Evolutionary conservation across 1,140 invertebrate genomes (phyloP), one percentile per base, ranked within the genome.

Genomic region (Amphibalanus amphitrite): DNA sequence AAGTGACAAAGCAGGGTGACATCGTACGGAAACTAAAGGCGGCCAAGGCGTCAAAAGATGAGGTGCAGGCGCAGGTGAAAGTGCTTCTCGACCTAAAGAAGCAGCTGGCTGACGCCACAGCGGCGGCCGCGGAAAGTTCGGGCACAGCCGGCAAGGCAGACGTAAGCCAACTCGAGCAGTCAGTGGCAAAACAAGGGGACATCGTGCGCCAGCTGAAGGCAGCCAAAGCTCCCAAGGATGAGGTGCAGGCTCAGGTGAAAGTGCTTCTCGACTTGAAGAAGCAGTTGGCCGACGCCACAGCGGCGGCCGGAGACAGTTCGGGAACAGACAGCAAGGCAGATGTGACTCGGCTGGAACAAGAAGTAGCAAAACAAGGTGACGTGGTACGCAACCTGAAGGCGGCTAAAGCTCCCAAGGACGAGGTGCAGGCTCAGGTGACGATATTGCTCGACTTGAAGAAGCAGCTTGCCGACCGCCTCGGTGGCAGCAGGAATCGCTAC

Each of bases 11-110:
- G 69, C 79, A 93, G 86, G 90, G 85, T 20, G 82, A 86, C 25
- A 83, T 86, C 77, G 90, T 93, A 0, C 82, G 89, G 73, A 79
- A 85, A 69, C 73, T 93, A 1, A 93, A 93, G 81, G 79, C 84
- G 0, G 85, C 84, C 29, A 38, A 38, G 33, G 33, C 33, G 33
- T 15, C 33, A 15, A 70, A 74, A 47, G 67, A 74, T 29, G 70
- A 59, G n/a, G 59, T 73, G 20, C 47, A 69, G 1, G 70, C 70
- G 40, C 71, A 71, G 28, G 73, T 73, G 76, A 67, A 71, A 20
- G 67, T 30, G 40, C 69, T 76, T 28, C 64, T 71, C 25, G 72
- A 72, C 28, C 33, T 74, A 23, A 75, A 75, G 47, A 68, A 68
- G 29, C 67, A 72, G 72, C 28, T 75, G 59, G 69, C 70, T 28